Conservation (phyloP, 2,797 vertebrate species). For the Poliocrania exsul region DNA sequence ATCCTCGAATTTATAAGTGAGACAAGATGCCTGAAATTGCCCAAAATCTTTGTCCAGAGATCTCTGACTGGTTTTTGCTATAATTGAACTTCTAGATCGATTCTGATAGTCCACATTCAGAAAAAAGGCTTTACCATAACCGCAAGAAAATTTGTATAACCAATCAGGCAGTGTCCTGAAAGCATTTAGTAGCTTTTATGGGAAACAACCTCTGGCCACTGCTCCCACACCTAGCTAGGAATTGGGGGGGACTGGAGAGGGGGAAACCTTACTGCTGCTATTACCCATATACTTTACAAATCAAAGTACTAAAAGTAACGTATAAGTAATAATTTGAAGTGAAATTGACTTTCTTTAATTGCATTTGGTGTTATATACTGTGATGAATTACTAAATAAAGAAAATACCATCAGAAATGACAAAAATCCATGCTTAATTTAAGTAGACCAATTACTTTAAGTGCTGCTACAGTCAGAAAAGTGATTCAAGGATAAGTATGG, state of each 20-base stretch:
- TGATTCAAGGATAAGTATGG: constrained; percentile 36
- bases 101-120: not conserved
- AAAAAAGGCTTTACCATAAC: not conserved
- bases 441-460: constrained; percentile 54
- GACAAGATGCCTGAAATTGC: not conserved
- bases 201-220: not conserved
- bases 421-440: constrained; percentile 45
- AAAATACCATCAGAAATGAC: constrained; percentile 20
- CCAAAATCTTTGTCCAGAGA: not conserved
- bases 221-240: not conserved
- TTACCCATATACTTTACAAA: not conserved
- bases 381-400: constrained; percentile 38
- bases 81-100: not conserved
- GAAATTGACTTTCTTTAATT: constrained; percentile 34
- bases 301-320: not conserved
- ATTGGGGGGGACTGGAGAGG: accelerated
- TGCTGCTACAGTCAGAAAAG: constrained; percentile 36
- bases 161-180: not conserved
- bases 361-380: not conserved
- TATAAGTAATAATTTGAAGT: constrained; percentile 36
- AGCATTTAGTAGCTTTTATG: not conserved
- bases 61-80: not conserved
- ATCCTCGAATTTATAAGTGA: not conserved
- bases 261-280: not conserved
- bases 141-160: not conserved